These are phyloP conservation scores for Glomeris maerens DNA, from an alignment of 1,140 invertebrate species.

Conservation along the genomic window DNA sequence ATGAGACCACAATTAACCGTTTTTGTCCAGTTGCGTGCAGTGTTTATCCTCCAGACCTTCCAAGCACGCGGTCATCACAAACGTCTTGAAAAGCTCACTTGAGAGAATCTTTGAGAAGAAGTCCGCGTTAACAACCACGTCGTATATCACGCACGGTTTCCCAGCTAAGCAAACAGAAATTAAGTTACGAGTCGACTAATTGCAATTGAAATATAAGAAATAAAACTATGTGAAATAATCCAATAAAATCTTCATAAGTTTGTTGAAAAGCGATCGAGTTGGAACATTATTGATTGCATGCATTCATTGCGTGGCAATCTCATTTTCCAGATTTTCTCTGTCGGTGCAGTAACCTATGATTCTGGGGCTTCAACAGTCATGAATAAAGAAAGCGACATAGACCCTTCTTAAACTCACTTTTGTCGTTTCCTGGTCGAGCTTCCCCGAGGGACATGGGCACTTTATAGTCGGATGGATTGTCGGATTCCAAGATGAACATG, in stretches of 20 bases:
- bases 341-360: too few relatives aligned
- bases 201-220: too few relatives aligned
- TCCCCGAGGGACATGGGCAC: slow-evolving; percentile 80
- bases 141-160: slow-evolving; percentile 49
- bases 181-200: too few relatives aligned
- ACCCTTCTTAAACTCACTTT: slow-evolving; percentile 36
- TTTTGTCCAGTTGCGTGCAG: slow-evolving; percentile 44
- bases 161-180: too few relatives aligned
- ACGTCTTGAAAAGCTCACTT: slow-evolving; percentile 52
- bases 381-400: slow-evolving; percentile 16
- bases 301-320: too few relatives aligned
- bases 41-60: slow-evolving; percentile 62
- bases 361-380: too few relatives aligned
- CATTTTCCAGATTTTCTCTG: too few relatives aligned
- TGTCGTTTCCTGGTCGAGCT: slow-evolving; percentile 59
- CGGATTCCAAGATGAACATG: slow-evolving; percentile 49
- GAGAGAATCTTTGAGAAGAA: slow-evolving; percentile 47
- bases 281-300: too few relatives aligned
- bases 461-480: slow-evolving; percentile 51
- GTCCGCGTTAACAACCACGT: slow-evolving; percentile 56
- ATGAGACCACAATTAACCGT: slow-evolving; percentile 28
- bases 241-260: too few relatives aligned
- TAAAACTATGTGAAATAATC: too few relatives aligned
- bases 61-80: slow-evolving; percentile 56
- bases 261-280: too few relatives aligned